Evolutionary conservation across 2,113 vertebrate species (phyloP).

Genomic region (Scopus umbretta): DNA sequence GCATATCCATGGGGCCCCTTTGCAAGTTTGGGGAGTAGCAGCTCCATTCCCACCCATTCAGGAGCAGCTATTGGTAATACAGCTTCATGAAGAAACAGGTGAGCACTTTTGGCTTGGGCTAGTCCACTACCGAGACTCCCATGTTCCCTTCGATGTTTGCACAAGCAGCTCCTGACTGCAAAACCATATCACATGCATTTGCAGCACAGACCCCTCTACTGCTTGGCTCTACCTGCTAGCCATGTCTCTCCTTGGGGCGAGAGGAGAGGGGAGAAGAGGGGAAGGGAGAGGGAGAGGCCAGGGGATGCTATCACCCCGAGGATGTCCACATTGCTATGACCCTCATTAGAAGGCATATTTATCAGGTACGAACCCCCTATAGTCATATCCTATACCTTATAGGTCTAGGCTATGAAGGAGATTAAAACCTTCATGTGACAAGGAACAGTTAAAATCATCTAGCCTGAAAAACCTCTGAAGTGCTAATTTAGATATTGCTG

Average conservation of each 20-base stretch:
- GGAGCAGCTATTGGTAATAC: accelerated
- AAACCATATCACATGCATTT: accelerated
- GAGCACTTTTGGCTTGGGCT: background rate
- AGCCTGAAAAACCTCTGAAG: constrained; percentile 2
- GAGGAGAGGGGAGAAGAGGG: no score
- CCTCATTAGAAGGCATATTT: background rate
- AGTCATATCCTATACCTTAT: background rate
- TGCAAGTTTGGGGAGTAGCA: background rate
- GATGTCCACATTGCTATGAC: accelerated
- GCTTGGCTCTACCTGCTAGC: background rate
- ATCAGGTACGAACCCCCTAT: background rate
- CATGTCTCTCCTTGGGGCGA: accelerated
- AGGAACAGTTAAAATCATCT: background rate
- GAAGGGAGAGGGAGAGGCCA: no score
- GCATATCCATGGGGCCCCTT: background rate
- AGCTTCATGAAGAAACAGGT: accelerated
- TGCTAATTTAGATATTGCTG: constrained; percentile 3
- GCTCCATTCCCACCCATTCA: background rate
- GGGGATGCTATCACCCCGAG: background rate
- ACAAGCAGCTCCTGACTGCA: background rate
- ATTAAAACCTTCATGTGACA: background rate
- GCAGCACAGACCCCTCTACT: background rate
- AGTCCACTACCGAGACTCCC: background rate
- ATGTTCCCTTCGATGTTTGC: accelerated
- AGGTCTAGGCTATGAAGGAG: background rate